phyloP scores from a whole-genome alignment of 92 coral and sea anemone species.

The Parazoanthus atlanticus region DNA sequence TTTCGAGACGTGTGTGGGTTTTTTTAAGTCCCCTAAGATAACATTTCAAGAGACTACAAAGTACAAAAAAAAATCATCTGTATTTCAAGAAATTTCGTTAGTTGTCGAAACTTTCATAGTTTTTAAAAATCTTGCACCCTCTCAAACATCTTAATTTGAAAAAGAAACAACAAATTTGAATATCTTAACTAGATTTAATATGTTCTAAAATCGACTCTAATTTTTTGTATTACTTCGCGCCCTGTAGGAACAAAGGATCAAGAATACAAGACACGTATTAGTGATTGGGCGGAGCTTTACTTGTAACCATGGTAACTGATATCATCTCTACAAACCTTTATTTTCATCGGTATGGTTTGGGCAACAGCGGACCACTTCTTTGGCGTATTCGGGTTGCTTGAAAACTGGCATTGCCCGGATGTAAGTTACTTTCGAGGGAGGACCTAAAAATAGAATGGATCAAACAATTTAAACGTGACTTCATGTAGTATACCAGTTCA shows the following conservation, averaged over 20 bases:
- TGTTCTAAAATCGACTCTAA: too few relatives aligned
- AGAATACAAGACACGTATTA: background rate
- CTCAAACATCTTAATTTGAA: too few relatives aligned
- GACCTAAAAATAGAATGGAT: constrained; percentile 55
- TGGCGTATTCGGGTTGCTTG: constrained; percentile 88
- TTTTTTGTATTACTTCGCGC: background rate
- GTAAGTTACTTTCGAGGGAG: constrained; percentile 70
- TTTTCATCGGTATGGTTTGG: constrained; percentile 82
- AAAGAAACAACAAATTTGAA: too few relatives aligned
- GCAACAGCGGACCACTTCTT: constrained; percentile 96
- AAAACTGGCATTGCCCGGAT: constrained; percentile 95
- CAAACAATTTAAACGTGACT: background rate
- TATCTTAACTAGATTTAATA: too few relatives aligned
- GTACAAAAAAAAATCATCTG: too few relatives aligned
- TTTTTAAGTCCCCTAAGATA: too few relatives aligned
- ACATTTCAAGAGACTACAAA: too few relatives aligned
- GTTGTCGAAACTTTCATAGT: too few relatives aligned
- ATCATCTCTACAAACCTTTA: constrained; percentile 25
- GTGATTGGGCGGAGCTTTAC: background rate
- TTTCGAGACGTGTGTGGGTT: too few relatives aligned
- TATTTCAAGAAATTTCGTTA: too few relatives aligned
- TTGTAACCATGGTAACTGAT: background rate
- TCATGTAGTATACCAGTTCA: background rate
- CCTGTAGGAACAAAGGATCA: background rate
- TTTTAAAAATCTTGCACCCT: too few relatives aligned